phyloP scores from a whole-genome alignment of 1,140 invertebrate genomes.

The Xylocopa sonorina region DNA sequence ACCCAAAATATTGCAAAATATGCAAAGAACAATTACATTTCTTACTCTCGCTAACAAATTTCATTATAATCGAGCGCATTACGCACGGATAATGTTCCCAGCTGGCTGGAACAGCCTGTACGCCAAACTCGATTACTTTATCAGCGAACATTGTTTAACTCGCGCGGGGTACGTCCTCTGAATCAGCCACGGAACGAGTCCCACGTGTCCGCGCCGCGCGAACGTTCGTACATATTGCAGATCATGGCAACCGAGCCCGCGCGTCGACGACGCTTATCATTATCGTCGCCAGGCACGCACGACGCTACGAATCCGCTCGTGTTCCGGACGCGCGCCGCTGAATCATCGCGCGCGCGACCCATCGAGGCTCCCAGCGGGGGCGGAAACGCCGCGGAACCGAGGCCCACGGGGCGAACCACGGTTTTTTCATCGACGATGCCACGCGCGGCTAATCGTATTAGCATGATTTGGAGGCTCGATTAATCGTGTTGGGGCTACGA shows the following conservation, averaged over 20 bases:
- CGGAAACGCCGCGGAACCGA: slow-evolving; percentile 34
- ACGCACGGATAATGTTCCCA: no score
- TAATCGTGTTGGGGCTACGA: neutral
- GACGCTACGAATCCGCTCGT: slow-evolving; percentile 46
- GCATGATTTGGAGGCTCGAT: neutral
- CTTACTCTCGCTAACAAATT: no score
- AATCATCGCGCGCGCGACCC: slow-evolving; percentile 52
- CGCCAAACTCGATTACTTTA: slow-evolving; percentile 32
- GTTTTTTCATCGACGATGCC: slow-evolving; percentile 38
- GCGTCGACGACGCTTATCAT: slow-evolving; percentile 54
- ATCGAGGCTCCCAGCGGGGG: slow-evolving; percentile 5
- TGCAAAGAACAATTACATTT: no score
- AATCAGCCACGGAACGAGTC: neutral
- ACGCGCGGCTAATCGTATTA: neutral
- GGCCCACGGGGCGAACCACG: neutral
- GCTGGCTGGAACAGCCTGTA: no score
- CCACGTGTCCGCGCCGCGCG: slow-evolving; percentile 4
- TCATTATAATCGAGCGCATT: no score
- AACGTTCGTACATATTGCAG: slow-evolving; percentile 44
- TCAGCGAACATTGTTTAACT: slow-evolving; percentile 10
- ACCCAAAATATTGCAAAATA: no score
- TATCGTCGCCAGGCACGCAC: slow-evolving; percentile 58
- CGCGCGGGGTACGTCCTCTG: neutral
- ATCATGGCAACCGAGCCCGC: slow-evolving; percentile 11
- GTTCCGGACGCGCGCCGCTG: slow-evolving; percentile 50